phyloP scores from a whole-genome alignment of 2,113 vertebrate species.

The Gnathonemus echidnorhynchus region DNA sequence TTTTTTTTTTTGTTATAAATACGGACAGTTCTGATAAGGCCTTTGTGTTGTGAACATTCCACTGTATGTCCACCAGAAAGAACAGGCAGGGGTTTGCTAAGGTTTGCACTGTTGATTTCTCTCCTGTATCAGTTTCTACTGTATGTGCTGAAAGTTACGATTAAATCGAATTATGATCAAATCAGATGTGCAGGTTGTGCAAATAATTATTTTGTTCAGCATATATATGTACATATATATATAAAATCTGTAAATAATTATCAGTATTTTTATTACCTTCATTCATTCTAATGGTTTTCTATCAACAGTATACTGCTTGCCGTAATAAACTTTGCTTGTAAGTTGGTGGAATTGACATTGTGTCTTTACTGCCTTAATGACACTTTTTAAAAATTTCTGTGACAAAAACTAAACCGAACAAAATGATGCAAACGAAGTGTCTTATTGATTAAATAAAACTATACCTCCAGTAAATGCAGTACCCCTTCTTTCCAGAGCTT shows the following conservation, averaged over 20 bases:
- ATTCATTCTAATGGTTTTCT: slow-evolving; percentile 69
- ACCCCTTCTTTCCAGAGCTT: background rate
- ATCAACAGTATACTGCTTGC: slow-evolving; percentile 60
- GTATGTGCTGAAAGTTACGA: slow-evolving; percentile 47
- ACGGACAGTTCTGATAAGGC: slow-evolving; percentile 24
- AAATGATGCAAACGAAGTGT: slow-evolving; percentile 29
- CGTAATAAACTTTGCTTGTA: slow-evolving; percentile 48
- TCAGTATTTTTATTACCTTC: slow-evolving; percentile 71
- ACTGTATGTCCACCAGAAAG: slow-evolving; percentile 51
- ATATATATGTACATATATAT: slow-evolving; percentile 65
- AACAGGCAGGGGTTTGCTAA: slow-evolving; percentile 66
- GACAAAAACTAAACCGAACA: slow-evolving; percentile 28
- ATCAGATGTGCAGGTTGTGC: slow-evolving; percentile 65
- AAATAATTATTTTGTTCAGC: slow-evolving; percentile 70
- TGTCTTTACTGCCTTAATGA: slow-evolving; percentile 33
- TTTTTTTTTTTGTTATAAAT: background rate
- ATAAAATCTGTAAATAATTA: slow-evolving; percentile 81
- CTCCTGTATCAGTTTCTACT: slow-evolving; percentile 49
- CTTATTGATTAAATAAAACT: slow-evolving; percentile 44
- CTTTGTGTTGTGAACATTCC: slow-evolving; percentile 74
- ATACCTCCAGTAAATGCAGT: slow-evolving; percentile 35
- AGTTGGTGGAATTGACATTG: slow-evolving; percentile 32
- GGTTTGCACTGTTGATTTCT: slow-evolving; percentile 75
- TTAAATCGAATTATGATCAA: slow-evolving; percentile 47
- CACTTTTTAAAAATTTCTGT: slow-evolving; percentile 22